These are phyloP conservation scores for Cylas formicarius DNA, from an alignment of 1,140 invertebrate species.

Conservation along the genomic window DNA sequence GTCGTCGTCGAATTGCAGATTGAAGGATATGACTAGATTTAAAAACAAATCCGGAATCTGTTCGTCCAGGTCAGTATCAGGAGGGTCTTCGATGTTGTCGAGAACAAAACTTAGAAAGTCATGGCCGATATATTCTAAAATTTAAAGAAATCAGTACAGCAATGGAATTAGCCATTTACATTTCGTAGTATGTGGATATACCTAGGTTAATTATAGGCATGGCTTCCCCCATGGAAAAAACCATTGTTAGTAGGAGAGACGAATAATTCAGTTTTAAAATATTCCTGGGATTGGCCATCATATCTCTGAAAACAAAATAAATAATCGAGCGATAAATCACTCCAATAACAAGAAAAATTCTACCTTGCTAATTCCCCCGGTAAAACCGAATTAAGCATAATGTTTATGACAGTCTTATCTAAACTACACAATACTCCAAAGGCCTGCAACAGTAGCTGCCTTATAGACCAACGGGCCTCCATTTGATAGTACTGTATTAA, in stretches of 20 bases:
- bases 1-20: slow-evolving; percentile 68
- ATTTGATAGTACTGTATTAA: slow-evolving; percentile 88
- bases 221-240: slow-evolving; percentile 81
- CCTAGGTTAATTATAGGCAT: slow-evolving; percentile 76
- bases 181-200: slow-evolving; percentile 36
- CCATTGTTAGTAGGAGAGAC: slow-evolving; percentile 71
- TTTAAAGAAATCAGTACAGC: too few species aligned
- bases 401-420: slow-evolving; percentile 68
- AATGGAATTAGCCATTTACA: neutral
- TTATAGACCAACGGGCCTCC: slow-evolving; percentile 78
- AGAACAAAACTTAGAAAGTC: slow-evolving; percentile 74
- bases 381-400: slow-evolving; percentile 77
- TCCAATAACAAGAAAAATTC: neutral
- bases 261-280: slow-evolving; percentile 65
- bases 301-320: slow-evolving; percentile 50
- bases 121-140: slow-evolving; percentile 69
- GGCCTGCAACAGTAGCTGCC: slow-evolving; percentile 70
- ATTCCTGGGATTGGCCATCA: slow-evolving; percentile 63
- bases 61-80: slow-evolving; percentile 68
- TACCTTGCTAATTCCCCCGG: slow-evolving; percentile 78
- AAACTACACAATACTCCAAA: slow-evolving; percentile 82
- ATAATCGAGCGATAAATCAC: neutral
- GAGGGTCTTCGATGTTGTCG: slow-evolving; percentile 71
- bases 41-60: slow-evolving; percentile 74
- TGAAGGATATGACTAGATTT: slow-evolving; percentile 78